Conservation (phyloP, 2,888 invertebrate species). For the Folsomia manolachei region DNA sequence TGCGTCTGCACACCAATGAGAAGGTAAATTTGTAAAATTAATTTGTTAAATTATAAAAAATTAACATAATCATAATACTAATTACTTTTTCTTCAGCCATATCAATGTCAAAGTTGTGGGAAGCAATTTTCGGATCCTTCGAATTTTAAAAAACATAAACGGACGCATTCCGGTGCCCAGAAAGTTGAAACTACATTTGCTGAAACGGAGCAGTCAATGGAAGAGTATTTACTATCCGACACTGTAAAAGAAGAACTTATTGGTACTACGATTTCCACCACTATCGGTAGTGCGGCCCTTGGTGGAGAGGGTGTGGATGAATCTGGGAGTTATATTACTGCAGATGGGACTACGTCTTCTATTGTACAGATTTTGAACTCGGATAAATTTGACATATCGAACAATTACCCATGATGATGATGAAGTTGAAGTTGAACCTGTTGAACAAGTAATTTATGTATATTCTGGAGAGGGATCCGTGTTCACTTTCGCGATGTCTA, state of each 20-base stretch:
- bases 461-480: conserved; percentile 30
- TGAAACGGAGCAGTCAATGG: not conserved
- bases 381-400: conserved; percentile 25
- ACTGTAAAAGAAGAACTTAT: not conserved
- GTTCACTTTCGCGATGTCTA: conserved; percentile 34
- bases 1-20: conserved; percentile 64
- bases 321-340: not conserved
- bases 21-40: conserved; percentile 67
- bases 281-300: not conserved
- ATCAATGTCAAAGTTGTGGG: conserved; percentile 22
- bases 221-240: conserved; percentile 2
- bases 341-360: conserved; percentile 9
- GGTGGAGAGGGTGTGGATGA: not conserved
- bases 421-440: too few relatives aligned
- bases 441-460: conserved; percentile 36
- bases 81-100: too few relatives aligned
- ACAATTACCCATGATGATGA: conserved; percentile 4
- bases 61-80: too few relatives aligned
- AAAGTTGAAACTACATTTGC: conserved; percentile 7
- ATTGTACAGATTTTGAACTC: conserved; percentile 36
- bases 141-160: conserved; percentile 69
- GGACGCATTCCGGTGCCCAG: conserved; percentile 53
- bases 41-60: too few relatives aligned
- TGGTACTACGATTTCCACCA: not conserved
- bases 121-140: conserved; percentile 61